Conservation (phyloP, 2,888 invertebrate species). For the Drosophila monieri region DNA sequence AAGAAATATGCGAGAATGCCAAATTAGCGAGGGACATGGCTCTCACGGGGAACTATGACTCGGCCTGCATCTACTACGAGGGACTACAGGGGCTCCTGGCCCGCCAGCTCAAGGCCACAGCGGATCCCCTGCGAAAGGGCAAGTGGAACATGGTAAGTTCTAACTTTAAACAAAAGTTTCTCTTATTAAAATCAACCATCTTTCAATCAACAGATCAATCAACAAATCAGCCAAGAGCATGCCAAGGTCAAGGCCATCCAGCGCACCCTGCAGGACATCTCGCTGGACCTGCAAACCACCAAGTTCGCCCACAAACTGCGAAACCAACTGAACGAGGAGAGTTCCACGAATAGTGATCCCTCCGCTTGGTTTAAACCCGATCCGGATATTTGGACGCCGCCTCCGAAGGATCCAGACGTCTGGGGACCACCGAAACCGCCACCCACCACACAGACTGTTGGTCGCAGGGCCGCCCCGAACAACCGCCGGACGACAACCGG, state of each 20-base stretch:
- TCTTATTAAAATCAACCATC: too few species aligned
- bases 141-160: slow-evolving; percentile 93
- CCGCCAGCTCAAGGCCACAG: slow-evolving; percentile 91
- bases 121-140: slow-evolving; percentile 91
- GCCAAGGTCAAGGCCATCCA: slow-evolving; percentile 92
- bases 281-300: slow-evolving; percentile 82
- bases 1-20: slow-evolving; percentile 97
- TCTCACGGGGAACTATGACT: slow-evolving; percentile 97
- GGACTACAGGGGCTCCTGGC: slow-evolving; percentile 92
- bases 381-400: slow-evolving; percentile 91
- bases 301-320: slow-evolving; percentile 85
- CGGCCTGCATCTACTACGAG: slow-evolving; percentile 86
- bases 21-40: slow-evolving; percentile 98
- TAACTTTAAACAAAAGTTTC: background rate
- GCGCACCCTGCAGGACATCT: slow-evolving; percentile 83
- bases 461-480: slow-evolving; percentile 71
- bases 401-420: slow-evolving; percentile 90
- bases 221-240: slow-evolving; percentile 94
- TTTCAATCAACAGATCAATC: slow-evolving; percentile 95
- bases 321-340: slow-evolving; percentile 79
- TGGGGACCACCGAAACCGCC: slow-evolving; percentile 94
- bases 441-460: slow-evolving; percentile 80
- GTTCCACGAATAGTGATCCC: slow-evolving; percentile 80
- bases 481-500: slow-evolving; percentile 61
- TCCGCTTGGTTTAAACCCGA: slow-evolving; percentile 87